phyloP scores from a whole-genome alignment of 2,113 vertebrate genomes.

The Parotia lawesii region DNA sequence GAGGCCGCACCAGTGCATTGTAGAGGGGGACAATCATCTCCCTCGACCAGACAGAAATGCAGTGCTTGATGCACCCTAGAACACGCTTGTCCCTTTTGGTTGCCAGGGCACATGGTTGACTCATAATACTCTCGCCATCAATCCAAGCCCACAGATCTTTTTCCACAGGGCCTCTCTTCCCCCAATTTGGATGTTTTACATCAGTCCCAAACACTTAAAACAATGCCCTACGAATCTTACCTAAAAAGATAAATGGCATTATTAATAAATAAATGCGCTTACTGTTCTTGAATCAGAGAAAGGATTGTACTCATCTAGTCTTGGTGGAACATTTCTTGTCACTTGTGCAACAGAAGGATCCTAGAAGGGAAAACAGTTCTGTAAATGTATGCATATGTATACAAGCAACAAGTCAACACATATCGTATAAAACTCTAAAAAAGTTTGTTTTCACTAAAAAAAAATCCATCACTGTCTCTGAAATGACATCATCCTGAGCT shows the following conservation, averaged over 20 bases:
- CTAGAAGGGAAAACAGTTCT: conserved; percentile 66
- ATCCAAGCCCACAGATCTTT: neutral
- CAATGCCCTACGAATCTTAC: neutral
- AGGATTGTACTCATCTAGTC: conserved; percentile 93
- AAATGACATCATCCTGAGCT: neutral
- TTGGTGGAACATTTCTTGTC: conserved; percentile 79
- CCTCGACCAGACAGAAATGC: neutral
- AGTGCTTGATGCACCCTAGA: neutral
- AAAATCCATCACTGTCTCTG: neutral
- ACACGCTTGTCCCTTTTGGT: neutral
- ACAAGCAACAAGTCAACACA: neutral
- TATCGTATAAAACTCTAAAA: neutral
- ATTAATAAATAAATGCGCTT: conserved; percentile 56
- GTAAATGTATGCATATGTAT: neutral
- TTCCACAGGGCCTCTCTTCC: neutral
- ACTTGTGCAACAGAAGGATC: conserved; percentile 93
- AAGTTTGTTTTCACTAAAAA: neutral
- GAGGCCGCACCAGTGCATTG: neutral
- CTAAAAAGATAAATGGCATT: neutral
- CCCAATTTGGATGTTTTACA: neutral
- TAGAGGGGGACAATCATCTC: neutral
- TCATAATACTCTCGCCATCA: neutral
- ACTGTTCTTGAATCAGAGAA: conserved; percentile 91
- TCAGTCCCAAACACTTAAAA: neutral
- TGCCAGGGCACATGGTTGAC: neutral